Evolutionary conservation across 1,140 invertebrate genomes (phyloP).

Genomic region (Mactra quadrangularis): DNA sequence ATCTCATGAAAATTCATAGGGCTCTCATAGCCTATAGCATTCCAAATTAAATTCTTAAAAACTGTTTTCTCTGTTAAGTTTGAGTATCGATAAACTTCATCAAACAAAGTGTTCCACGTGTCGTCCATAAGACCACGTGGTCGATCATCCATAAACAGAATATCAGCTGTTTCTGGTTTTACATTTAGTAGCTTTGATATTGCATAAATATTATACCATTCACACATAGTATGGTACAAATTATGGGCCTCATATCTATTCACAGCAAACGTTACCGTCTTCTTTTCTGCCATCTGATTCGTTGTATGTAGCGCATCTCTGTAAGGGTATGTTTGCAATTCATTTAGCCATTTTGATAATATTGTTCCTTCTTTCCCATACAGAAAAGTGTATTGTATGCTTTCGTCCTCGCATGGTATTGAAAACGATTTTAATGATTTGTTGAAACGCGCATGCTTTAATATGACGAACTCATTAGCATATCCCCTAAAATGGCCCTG

Average conservation of each 20-base stretch:
- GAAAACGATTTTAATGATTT: constrained; percentile 24
- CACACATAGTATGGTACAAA: constrained; percentile 55
- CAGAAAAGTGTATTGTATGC: constrained; percentile 18
- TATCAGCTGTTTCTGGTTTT: constrained; percentile 26
- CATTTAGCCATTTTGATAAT: constrained; percentile 16
- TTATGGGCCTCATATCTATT: constrained; percentile 49
- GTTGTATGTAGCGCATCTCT: not conserved
- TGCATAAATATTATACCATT: constrained; percentile 58
- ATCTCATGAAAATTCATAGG: constrained; percentile 71
- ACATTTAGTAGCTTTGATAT: constrained; percentile 14
- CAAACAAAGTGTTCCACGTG: constrained; percentile 75
- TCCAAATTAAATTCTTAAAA: constrained; percentile 74
- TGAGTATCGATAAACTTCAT: constrained; percentile 56
- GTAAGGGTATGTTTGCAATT: not conserved
- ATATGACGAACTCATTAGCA: constrained; percentile 37
- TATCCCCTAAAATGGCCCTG: constrained; percentile 27
- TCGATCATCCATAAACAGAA: constrained; percentile 78
- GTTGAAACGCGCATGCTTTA: constrained; percentile 16
- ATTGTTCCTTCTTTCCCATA: constrained; percentile 30
- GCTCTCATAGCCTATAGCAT: constrained; percentile 76
- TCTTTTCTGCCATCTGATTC: not conserved
- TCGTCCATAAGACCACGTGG: constrained; percentile 74
- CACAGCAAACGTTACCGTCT: constrained; percentile 27
- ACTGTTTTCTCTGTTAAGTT: constrained; percentile 39
- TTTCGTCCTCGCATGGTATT: constrained; percentile 41